These are phyloP conservation scores for Acipenser ruthenus DNA, from an alignment of 2,797 vertebrate genomes.

Conservation along the genomic window DNA sequence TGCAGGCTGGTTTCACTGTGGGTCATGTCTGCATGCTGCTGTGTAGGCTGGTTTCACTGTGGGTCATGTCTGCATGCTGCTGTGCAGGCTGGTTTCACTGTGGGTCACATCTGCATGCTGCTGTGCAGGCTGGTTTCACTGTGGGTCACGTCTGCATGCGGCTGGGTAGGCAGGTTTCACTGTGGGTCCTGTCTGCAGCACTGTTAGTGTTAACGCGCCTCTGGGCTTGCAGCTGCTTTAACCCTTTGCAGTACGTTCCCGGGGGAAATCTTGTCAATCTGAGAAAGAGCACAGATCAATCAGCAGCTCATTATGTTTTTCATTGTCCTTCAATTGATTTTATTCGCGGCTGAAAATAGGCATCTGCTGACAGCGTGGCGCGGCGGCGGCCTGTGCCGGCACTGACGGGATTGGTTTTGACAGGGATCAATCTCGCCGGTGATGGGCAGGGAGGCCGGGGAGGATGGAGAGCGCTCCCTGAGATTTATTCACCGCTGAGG, in stretches of 20 bases:
- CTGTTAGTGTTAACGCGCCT: neutral
- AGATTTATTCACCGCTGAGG: conserved; percentile 1
- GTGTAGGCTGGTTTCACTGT: no score
- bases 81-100: no score
- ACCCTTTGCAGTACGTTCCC: conserved; percentile 36
- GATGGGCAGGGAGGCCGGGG: conserved; percentile 33
- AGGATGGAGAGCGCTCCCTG: conserved; percentile 22
- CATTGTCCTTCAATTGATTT: conserved; percentile 52
- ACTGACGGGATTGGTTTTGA: conserved; percentile 51
- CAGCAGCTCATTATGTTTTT: conserved; percentile 39
- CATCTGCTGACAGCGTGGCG: conserved; percentile 31
- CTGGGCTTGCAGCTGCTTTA: conserved; percentile 11
- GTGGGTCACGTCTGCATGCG: no score
- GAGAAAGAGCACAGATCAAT: conserved; percentile 49
- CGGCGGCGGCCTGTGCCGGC: conserved; percentile 25
- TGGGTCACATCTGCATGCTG: no score
- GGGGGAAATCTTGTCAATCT: conserved; percentile 54
- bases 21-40: no score
- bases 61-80: no score
- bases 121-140: no score
- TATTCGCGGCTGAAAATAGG: conserved; percentile 32
- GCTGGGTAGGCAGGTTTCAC: no score
- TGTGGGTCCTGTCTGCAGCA: no score
- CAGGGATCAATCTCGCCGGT: conserved; percentile 47
- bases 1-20: no score